Percentiles rank a stretch among this genome's conserved stretches.
These are phyloP conservation scores for Ammodramus savannarum DNA, from an alignment of 2,113 vertebrate species.

Conservation along the genomic window DNA sequence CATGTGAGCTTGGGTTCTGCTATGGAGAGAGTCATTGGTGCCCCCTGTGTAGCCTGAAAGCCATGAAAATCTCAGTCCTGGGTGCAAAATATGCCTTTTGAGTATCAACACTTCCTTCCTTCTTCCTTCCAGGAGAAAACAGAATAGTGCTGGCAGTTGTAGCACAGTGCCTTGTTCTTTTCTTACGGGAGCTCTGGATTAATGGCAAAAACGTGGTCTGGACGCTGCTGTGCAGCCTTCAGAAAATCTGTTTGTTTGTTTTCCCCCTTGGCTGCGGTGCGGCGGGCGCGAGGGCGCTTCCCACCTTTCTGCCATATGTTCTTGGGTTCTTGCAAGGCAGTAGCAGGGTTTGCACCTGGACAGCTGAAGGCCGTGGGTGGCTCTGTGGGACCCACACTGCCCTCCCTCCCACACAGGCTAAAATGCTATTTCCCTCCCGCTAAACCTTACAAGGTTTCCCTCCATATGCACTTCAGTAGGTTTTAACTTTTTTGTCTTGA, in stretches of 20 bases:
- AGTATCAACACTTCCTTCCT: neutral
- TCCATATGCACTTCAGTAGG: neutral
- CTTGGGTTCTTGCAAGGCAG: neutral
- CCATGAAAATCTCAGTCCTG: neutral
- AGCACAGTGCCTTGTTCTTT: neutral
- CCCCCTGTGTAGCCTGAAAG: neutral
- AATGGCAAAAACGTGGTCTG: slow-evolving; percentile 18
- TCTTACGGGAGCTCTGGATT: neutral
- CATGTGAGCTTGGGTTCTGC: neutral
- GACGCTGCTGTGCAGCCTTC: neutral
- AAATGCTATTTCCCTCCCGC: accelerated
- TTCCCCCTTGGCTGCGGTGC: neutral
- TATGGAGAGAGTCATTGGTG: neutral
- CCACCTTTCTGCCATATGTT: slow-evolving; percentile 39
- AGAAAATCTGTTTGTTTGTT: neutral
- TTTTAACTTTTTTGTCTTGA: slow-evolving; percentile 28
- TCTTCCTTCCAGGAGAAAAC: neutral
- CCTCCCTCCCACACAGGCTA: neutral
- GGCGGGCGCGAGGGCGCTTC: neutral
- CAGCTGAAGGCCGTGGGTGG: neutral
- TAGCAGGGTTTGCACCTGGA: neutral
- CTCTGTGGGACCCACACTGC: neutral
- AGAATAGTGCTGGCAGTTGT: neutral
- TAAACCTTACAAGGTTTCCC: neutral
- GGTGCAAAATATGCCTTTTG: neutral